Evolutionary conservation across 2,888 invertebrate genomes (phyloP).

Genomic region (Neuroscelio doddi): DNA sequence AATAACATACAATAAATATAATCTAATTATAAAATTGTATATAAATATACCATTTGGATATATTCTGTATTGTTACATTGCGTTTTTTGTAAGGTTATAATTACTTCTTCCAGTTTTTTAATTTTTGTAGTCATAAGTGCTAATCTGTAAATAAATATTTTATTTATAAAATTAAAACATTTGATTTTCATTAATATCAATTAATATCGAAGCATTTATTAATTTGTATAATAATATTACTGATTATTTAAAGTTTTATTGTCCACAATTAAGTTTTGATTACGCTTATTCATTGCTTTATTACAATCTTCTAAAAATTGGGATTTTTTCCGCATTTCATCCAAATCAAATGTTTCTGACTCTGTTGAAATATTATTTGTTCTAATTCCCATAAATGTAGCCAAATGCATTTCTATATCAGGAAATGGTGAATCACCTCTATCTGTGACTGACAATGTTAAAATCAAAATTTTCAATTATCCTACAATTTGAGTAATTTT

Average conservation of each 20-base stretch:
- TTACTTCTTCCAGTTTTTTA: constrained; percentile 23
- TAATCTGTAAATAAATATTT: constrained; percentile 24
- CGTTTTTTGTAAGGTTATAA: neutral
- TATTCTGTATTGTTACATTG: no score
- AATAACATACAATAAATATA: no score
- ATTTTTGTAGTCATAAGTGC: constrained; percentile 13
- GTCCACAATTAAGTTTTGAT: constrained; percentile 56
- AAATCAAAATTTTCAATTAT: no score
- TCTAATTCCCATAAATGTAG: constrained; percentile 42
- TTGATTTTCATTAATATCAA: constrained; percentile 7
- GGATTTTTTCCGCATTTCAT: constrained; percentile 19
- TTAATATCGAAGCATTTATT: no score
- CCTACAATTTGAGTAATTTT: no score
- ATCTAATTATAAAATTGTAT: neutral
- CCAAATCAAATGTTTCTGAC: constrained; percentile 1
- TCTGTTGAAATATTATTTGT: constrained; percentile 15
- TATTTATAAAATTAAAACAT: neutral
- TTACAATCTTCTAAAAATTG: constrained; percentile 57
- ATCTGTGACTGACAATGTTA: constrained; percentile 18
- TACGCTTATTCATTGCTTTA: constrained; percentile 55
- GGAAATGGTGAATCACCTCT: constrained; percentile 44
- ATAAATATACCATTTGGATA: no score
- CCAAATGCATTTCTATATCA: constrained; percentile 47
- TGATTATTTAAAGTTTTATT: constrained; percentile 54
- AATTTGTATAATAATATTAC: constrained; percentile 51